Percentiles rank a stretch among this genome's conserved stretches.
These are phyloP conservation scores for Antrozous pallidus DNA, from an alignment of 2,797 vertebrate genomes.

Conservation along the genomic window DNA sequence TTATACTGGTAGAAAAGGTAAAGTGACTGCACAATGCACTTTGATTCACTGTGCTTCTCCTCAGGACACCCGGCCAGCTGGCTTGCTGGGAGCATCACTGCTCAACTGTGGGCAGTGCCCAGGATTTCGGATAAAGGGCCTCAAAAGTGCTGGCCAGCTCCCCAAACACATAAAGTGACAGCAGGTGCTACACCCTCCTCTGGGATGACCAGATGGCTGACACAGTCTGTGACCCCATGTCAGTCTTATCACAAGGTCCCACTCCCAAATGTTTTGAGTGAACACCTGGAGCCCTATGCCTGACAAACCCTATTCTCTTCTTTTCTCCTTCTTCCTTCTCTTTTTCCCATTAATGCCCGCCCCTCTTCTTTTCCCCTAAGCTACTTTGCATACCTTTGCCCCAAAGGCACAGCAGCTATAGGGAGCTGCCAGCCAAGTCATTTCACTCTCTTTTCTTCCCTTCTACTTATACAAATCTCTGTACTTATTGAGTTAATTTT, in stretches of 20 bases:
- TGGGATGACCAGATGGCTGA: neutral
- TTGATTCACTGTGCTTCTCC: conserved; percentile 39
- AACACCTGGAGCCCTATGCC: neutral
- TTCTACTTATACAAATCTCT: neutral
- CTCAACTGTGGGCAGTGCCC: neutral
- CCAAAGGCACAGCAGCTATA: neutral
- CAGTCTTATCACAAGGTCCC: neutral
- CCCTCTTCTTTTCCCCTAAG: neutral
- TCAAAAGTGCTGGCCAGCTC: neutral
- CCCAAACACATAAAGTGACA: conserved; percentile 29
- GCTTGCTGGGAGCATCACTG: neutral
- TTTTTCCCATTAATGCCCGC: neutral
- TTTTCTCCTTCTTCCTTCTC: neutral
- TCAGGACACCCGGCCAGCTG: neutral
- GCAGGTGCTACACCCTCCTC: neutral
- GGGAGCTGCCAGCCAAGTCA: neutral
- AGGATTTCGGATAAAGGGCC: neutral
- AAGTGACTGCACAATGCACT: neutral
- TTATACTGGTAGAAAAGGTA: neutral
- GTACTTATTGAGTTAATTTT: neutral
- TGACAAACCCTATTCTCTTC: neutral
- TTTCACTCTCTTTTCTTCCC: neutral
- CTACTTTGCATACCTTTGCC: neutral
- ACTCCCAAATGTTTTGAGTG: neutral
- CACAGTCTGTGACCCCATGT: neutral